Evolutionary conservation across 2,888 invertebrate species (phyloP), one percentile per base, ranked within the genome.

Genomic region (Harpalus rubripes): DNA sequence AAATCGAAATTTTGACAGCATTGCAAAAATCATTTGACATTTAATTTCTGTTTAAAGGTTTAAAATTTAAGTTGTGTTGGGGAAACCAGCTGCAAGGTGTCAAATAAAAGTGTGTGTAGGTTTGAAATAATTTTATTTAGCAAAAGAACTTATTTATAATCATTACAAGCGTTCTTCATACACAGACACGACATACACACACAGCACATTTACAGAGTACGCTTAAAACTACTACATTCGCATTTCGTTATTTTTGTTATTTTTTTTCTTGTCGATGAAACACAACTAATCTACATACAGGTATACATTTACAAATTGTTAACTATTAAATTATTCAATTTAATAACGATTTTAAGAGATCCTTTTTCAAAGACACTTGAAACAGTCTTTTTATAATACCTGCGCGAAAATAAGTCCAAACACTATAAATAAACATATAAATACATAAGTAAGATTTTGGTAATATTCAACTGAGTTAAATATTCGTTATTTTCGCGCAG

Each of bases 91-190:
- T 52, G 44, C n/a, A 18, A 44, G 52, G 59, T 52, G 6, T 5
- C 5, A 16, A 63, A 68, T n/a, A 39, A 61, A 52, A 41, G n/a
- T 16, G 10, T 44, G 8, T 7, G 63, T 56, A 44, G 32, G 16
- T 68, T 68, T 81, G 72, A 72, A 81, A 81, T 81, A 81, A 52
- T 65, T 81, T 81, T 81, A 81, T 81, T 81, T 81, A 81, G 81
- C 81, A 81, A 81, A 81, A 81, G 72, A 81, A 81, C 81, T 72
- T 81, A 81, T 56, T 56, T 81, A 81, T 81, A 72, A 56, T 81
- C 26, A 22, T 72, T 72, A 68, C 68, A 81, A 81, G 32, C 81
- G 56, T 68, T 52, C 81, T n/a, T 68, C 68, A 61, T 18, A 41
- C 16, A 76, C 56, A 76, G 56, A 52, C 56, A 80, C 26, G 56